Conservation (phyloP, 2,113 vertebrate genomes). For the Zosterops borbonicus region DNA sequence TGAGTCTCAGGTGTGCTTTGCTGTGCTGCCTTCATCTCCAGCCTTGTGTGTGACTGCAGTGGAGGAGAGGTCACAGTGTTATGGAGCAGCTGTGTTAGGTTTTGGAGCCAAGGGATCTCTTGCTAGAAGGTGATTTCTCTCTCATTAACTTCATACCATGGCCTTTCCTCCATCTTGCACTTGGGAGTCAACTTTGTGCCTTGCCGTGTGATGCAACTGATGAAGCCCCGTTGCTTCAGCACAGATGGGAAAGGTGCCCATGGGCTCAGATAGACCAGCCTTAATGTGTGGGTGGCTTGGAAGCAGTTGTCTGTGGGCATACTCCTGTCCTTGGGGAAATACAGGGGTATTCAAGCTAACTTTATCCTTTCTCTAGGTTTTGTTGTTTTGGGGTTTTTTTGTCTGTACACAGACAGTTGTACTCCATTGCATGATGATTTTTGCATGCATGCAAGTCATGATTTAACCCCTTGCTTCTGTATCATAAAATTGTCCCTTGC, state of each 20-base stretch:
- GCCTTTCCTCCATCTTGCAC: neutral
- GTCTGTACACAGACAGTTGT: neutral
- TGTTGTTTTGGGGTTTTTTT: neutral
- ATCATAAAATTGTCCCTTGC: neutral
- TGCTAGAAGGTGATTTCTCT: neutral
- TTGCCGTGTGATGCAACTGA: neutral
- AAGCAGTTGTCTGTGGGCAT: accelerated
- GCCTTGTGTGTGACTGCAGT: neutral
- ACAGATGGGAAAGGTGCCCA: neutral
- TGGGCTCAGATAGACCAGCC: neutral
- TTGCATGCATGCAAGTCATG: neutral
- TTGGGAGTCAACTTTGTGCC: neutral
- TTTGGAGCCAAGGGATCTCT: neutral
- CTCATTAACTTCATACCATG: neutral
- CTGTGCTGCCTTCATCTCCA: neutral
- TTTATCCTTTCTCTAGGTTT: neutral
- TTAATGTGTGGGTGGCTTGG: neutral
- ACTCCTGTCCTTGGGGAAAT: neutral
- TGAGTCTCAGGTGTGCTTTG: neutral
- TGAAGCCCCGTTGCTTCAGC: neutral
- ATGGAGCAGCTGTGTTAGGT: neutral
- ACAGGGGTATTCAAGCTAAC: accelerated
- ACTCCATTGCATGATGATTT: neutral
- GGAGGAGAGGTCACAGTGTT: neutral
- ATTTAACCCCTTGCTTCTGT: neutral